A percentile compares a stretch with the other conserved stretches of the same genome.
Conservation (phyloP, 2,797 vertebrate species). For the Pristis pectinata region DNA sequence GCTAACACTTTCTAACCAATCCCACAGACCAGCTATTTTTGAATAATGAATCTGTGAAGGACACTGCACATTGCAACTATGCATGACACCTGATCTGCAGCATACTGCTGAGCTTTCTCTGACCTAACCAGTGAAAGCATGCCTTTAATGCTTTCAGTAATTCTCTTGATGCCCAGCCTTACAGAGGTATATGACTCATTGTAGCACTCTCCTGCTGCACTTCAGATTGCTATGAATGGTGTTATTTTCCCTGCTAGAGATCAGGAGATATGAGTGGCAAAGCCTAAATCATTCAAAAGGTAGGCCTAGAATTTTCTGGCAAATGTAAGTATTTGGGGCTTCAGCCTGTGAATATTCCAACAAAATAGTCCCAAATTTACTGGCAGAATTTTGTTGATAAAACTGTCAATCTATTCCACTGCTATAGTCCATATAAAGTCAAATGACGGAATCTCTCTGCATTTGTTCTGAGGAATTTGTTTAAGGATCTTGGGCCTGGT, state of each 20-base stretch:
- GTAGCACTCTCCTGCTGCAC: neutral
- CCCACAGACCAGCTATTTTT: neutral
- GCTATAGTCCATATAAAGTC: too few species aligned
- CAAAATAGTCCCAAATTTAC: too few species aligned
- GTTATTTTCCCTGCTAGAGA: neutral
- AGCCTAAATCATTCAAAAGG: neutral
- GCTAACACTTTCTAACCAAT: neutral
- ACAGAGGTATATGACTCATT: neutral
- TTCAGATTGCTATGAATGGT: neutral
- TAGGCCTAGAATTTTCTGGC: too few species aligned
- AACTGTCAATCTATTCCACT: too few species aligned
- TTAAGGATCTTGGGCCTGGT: too few species aligned
- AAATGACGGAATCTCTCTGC: too few species aligned
- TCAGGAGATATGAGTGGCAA: neutral
- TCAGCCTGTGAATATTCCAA: too few species aligned
- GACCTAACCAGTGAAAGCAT: neutral
- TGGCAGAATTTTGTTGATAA: too few species aligned
- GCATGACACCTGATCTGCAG: neutral
- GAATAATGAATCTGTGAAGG: neutral
- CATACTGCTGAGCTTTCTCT: neutral
- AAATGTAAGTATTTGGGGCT: too few species aligned
- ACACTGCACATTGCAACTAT: neutral
- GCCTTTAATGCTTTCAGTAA: neutral
- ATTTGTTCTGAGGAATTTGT: too few species aligned
- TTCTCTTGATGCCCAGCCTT: neutral